phyloP scores from a whole-genome alignment of 2,113 vertebrate genomes.

The Agelaius phoeniceus region DNA sequence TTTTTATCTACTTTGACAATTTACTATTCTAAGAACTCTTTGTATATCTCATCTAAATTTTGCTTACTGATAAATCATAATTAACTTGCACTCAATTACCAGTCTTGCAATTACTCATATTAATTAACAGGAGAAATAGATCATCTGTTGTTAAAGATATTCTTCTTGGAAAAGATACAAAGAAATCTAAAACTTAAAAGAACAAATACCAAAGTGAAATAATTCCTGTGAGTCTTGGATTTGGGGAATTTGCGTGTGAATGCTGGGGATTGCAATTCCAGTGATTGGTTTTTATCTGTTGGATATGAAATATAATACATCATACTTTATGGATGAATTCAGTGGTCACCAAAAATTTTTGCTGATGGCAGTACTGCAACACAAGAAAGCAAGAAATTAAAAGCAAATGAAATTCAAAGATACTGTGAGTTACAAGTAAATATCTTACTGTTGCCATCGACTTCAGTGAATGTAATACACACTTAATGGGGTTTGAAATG shows the following conservation, averaged over 20 bases:
- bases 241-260: background rate
- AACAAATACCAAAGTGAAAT: background rate
- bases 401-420: background rate
- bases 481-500: background rate
- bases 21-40: background rate
- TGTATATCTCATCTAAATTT: background rate
- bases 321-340: background rate
- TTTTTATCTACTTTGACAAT: background rate
- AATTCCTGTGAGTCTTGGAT: background rate
- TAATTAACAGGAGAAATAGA: background rate
- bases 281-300: background rate
- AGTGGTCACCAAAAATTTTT: background rate
- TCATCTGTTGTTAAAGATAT: background rate
- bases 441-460: background rate
- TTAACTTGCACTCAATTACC: background rate
- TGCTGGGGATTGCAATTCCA: background rate
- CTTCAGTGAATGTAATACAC: background rate
- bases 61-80: background rate
- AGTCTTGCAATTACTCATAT: background rate
- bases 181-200: background rate
- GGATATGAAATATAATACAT: background rate
- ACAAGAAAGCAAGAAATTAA: background rate
- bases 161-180: background rate
- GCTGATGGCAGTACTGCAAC: background rate
- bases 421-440: background rate